These are phyloP conservation scores for Psittacula echo DNA, from an alignment of 2,797 vertebrate species.

Conservation along the genomic window DNA sequence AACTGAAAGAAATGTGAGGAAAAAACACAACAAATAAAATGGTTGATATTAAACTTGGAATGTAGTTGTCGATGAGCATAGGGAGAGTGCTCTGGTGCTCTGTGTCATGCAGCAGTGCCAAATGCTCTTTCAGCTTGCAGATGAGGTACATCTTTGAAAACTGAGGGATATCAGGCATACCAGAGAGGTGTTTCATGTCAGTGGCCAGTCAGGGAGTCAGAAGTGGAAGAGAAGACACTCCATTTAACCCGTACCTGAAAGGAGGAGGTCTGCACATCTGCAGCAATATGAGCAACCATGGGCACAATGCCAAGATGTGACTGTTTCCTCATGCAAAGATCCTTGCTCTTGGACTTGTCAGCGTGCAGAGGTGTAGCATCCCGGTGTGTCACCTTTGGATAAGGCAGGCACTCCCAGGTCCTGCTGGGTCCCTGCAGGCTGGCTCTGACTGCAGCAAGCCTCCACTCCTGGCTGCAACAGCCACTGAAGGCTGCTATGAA, in stretches of 20 bases:
- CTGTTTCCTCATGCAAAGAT: background rate
- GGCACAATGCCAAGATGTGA: rapidly evolving
- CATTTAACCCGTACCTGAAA: background rate
- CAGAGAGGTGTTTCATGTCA: background rate
- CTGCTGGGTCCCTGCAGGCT: background rate
- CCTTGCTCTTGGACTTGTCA: background rate
- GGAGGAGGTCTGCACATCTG: background rate
- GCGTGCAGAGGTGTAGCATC: background rate
- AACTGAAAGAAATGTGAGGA: background rate
- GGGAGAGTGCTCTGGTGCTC: background rate
- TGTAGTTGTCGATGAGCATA: background rate
- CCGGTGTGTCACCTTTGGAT: background rate
- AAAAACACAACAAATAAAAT: background rate
- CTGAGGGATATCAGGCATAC: background rate
- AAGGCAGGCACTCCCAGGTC: background rate
- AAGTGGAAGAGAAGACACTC: background rate
- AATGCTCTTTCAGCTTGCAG: background rate
- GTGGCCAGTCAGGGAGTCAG: background rate
- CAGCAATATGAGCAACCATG: background rate
- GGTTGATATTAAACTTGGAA: background rate
- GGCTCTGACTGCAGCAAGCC: background rate
- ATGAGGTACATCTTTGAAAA: background rate
- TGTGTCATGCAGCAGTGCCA: background rate
- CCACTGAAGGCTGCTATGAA: background rate
- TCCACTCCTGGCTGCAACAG: background rate